A percentile compares a stretch with the other conserved stretches of the same genome.
Conservation (phyloP, 2,888 invertebrate species). For the Loripinus fragilis region DNA sequence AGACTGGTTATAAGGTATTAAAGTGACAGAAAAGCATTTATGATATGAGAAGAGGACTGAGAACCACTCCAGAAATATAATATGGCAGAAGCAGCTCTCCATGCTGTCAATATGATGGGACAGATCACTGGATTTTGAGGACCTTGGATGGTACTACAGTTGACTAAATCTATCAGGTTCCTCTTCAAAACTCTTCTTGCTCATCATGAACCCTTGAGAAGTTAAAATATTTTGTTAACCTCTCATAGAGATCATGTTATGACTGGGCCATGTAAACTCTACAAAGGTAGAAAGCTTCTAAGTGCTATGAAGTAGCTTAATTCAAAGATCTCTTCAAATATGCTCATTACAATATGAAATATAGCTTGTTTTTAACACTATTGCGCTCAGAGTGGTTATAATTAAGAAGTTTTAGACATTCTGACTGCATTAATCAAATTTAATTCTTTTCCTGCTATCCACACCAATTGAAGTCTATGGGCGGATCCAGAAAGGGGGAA, state of each 20-base stretch:
- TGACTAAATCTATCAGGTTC: slow-evolving; percentile 52
- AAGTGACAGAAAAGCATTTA: neutral
- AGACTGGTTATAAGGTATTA: slow-evolving; percentile 11
- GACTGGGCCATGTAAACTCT: neutral
- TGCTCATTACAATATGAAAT: too few species aligned
- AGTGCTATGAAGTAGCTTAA: too few species aligned
- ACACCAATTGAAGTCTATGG: too few species aligned
- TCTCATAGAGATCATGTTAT: slow-evolving; percentile 1
- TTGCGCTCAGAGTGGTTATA: too few species aligned
- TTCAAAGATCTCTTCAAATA: too few species aligned
- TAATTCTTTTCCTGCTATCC: too few species aligned
- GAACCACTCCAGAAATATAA: slow-evolving; percentile 5
- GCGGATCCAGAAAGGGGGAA: too few species aligned
- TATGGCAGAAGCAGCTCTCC: slow-evolving; percentile 7
- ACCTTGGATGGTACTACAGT: slow-evolving; percentile 48
- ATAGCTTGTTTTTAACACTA: too few species aligned
- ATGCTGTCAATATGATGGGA: slow-evolving; percentile 11
- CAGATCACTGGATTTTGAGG: slow-evolving; percentile 34
- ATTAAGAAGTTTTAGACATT: too few species aligned
- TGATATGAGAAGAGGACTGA: slow-evolving; percentile 9
- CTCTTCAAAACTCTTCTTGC: neutral
- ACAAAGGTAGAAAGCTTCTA: neutral
- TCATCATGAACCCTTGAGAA: neutral
- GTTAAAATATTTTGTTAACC: slow-evolving; percentile 6
- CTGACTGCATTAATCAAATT: too few species aligned